phyloP scores from a whole-genome alignment of 2,113 vertebrate genomes.

The Anarrhichthys ocellatus region DNA sequence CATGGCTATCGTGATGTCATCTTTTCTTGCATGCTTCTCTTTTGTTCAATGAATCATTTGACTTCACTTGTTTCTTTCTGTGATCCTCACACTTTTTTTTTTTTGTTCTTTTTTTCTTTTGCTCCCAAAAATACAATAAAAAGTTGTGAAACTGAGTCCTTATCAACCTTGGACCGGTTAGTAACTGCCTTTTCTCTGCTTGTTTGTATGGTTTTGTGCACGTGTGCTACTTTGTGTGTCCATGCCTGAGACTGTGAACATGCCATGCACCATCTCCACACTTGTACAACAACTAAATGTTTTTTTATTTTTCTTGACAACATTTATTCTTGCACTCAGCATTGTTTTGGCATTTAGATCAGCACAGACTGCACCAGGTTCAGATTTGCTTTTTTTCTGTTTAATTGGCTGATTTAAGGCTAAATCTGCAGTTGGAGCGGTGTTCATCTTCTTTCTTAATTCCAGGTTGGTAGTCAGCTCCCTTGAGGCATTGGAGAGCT shows the following conservation, averaged over 20 bases:
- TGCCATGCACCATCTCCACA: constrained; percentile 70
- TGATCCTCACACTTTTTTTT: constrained; percentile 88
- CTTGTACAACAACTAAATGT: constrained; percentile 22
- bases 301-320: constrained; percentile 1
- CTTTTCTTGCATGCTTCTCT: constrained; percentile 82
- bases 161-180: constrained; percentile 99
- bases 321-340: constrained; percentile 63
- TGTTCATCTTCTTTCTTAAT: constrained; percentile 39
- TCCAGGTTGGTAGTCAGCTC: constrained; percentile 97
- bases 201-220: constrained; percentile 77
- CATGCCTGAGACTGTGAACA: constrained; percentile 68
- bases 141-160: constrained; percentile 99
- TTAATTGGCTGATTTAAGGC: constrained; percentile 16
- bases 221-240: constrained; percentile 74
- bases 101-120: constrained; percentile 85
- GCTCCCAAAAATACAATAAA: constrained; percentile 84
- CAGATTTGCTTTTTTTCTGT: constrained; percentile 23
- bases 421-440: background rate
- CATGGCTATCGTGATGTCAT: constrained; percentile 82
- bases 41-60: constrained; percentile 84
- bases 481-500: constrained; percentile 97
- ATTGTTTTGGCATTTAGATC: constrained; percentile 66
- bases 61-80: constrained; percentile 92
- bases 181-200: constrained; percentile 89
- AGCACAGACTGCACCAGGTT: constrained; percentile 51